phyloP scores from a whole-genome alignment of 2,113 vertebrate genomes.

The Gopherus evgoodei region DNA sequence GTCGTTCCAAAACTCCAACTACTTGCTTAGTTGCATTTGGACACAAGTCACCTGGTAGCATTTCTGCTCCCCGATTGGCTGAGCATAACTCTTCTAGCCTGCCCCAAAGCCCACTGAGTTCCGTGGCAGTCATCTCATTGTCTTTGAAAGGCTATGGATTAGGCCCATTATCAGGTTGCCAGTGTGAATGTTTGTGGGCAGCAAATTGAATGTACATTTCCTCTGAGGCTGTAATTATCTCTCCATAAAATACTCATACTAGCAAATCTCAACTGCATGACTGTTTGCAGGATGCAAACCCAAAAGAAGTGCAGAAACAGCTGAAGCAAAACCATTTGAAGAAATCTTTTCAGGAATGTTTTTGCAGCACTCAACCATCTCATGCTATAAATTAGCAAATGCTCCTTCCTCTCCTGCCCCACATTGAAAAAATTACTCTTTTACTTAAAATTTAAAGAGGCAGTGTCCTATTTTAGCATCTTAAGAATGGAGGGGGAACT shows the following conservation, averaged over 20 bases:
- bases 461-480: not conserved
- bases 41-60: not conserved
- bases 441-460: not conserved
- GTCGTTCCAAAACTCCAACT: not conserved
- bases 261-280: rapidly evolving
- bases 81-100: not conserved
- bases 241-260: not conserved
- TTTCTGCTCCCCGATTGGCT: not conserved
- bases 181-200: not conserved
- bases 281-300: not conserved
- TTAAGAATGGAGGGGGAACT: conserved; percentile 45
- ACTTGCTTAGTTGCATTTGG: not conserved
- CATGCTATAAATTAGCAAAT: conserved; percentile 18
- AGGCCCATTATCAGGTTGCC: not conserved
- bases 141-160: rapidly evolving
- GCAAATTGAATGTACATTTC: rapidly evolving
- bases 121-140: not conserved
- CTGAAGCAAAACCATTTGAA: not conserved
- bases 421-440: conserved; percentile 16
- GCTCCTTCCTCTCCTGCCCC: not conserved
- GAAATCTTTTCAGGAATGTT: not conserved
- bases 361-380: not conserved
- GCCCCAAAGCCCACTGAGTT: not conserved
- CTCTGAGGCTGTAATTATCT: not conserved
- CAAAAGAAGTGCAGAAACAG: not conserved